A percentile compares a stretch with the other conserved stretches of the same genome.
These are phyloP conservation scores for Porites lutea DNA, from an alignment of 64 coral and sea anemone genomes.

Conservation along the genomic window DNA sequence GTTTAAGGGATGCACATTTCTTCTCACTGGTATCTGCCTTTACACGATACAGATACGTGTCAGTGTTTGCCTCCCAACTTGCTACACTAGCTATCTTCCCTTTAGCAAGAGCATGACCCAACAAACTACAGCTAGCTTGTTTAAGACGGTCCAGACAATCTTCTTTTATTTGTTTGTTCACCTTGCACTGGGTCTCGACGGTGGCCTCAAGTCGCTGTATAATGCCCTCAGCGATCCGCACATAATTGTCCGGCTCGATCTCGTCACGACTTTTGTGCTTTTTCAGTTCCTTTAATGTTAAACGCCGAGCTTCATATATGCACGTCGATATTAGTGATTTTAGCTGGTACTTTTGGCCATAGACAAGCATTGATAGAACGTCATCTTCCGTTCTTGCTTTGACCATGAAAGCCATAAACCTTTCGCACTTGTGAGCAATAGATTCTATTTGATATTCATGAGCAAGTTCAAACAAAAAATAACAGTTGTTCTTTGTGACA, in stretches of 20 bases:
- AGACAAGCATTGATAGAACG: background rate
- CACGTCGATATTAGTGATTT: background rate
- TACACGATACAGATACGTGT: too few relatives aligned
- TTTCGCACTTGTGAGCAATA: slow-evolving; percentile 42
- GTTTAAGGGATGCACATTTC: too few relatives aligned
- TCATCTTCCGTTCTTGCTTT: background rate
- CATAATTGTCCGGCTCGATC: background rate
- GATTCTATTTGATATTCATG: slow-evolving; percentile 69
- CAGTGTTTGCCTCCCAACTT: too few relatives aligned
- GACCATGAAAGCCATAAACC: background rate
- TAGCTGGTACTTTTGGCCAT: background rate
- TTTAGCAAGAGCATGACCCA: background rate
- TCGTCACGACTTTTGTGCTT: background rate
- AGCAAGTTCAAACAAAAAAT: slow-evolving; percentile 58
- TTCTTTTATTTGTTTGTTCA: background rate
- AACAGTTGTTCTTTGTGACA: slow-evolving; percentile 40
- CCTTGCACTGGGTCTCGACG: background rate
- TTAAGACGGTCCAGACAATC: too few relatives aligned
- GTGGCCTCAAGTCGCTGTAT: background rate
- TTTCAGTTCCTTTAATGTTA: background rate
- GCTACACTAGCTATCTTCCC: too few relatives aligned
- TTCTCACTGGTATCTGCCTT: too few relatives aligned
- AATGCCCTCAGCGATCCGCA: background rate
- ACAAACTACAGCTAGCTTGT: too few relatives aligned
- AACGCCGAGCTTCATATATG: background rate